Base-by-base conservation (phyloP, 2,113 vertebrate genomes). In the Leptobrachium leishanense region DNA sequence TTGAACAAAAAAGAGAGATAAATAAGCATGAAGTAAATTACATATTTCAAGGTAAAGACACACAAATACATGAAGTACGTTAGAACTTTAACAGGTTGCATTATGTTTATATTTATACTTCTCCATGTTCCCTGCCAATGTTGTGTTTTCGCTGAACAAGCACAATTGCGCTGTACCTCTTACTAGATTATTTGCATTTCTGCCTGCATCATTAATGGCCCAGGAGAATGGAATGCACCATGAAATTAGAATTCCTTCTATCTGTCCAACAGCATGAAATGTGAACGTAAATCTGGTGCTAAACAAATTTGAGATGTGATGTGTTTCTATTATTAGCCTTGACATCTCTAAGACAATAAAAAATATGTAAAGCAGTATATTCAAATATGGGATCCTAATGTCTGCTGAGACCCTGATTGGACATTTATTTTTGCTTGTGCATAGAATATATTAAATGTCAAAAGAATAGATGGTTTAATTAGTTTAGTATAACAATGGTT, bases 311-410 rank as follows among this genome's bases (percentile, higher is more conserved):
- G 44, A 42, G 46, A 41, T 53, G 31, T 40, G 6, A 10, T 53
- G 62, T 66, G 6, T 15, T 65, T n/a, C 42, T 41, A 5, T 66
- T 40, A 50, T 64, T n/a, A 39, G 20, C 42, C 40, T 44, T 20
- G 6, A 6, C n/a, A 39, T 62, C 55, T 59, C 53, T 3, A 62
- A 6, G n/a, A 31, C 9, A 64, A 74, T 39, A 41, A 64, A 44
- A 82, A 81, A 84, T 85, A 85, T 74, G 54, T 71, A 70, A 75
- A 41, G 4, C 9, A 84, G 79, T 68, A 76, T 74, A 70, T 9
- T 50, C 46, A 50, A 50, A 50, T 8, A 50, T 50, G 8, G 8
- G 46, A 50, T 50, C 8, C 20, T 31, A 31, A 31, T 31, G 20
- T 50, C 4, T 50, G 46, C 46, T 5, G 46, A 50, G 46, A 50